phyloP scores from a whole-genome alignment of 2,797 vertebrate species.

The Acrossocheilus fasciatus region DNA sequence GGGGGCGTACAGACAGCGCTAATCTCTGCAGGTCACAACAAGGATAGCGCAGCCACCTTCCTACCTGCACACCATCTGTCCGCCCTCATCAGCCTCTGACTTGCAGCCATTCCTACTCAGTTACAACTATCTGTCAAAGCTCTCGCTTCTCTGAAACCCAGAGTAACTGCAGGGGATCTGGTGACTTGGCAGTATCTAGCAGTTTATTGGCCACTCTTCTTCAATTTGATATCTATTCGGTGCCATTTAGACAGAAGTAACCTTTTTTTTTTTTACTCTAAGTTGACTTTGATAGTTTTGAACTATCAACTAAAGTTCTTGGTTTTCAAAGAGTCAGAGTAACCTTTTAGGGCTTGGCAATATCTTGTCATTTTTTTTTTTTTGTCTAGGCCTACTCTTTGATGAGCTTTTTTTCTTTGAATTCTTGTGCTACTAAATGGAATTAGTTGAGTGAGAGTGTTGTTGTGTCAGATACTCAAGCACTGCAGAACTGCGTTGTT shows the following conservation, averaged over 20 bases:
- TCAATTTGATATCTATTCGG: not conserved
- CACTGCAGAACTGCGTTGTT: not conserved
- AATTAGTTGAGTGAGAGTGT: not conserved
- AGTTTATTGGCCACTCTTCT: not conserved
- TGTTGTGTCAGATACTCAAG: not conserved
- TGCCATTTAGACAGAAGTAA: not conserved
- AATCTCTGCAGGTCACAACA: conserved; percentile 55
- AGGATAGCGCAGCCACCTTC: conserved; percentile 52
- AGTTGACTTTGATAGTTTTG: not conserved
- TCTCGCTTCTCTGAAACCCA: not conserved
- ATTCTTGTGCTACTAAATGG: not conserved
- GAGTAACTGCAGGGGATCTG: not conserved
- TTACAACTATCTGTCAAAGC: conserved; percentile 30
- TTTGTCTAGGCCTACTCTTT: not conserved
- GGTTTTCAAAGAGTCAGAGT: not conserved
- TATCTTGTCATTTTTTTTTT: not conserved
- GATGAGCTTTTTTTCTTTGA: not conserved
- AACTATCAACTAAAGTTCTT: not conserved
- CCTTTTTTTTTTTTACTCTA: not conserved
- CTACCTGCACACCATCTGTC: conserved; percentile 62
- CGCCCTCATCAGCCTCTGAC: conserved; percentile 40
- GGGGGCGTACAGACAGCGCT: conserved; percentile 40
- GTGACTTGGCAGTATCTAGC: not conserved
- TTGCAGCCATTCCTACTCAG: conserved; percentile 7
- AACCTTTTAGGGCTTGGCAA: not conserved